Conservation (phyloP, 2,797 vertebrate genomes). For the Thamnophis elegans region DNA sequence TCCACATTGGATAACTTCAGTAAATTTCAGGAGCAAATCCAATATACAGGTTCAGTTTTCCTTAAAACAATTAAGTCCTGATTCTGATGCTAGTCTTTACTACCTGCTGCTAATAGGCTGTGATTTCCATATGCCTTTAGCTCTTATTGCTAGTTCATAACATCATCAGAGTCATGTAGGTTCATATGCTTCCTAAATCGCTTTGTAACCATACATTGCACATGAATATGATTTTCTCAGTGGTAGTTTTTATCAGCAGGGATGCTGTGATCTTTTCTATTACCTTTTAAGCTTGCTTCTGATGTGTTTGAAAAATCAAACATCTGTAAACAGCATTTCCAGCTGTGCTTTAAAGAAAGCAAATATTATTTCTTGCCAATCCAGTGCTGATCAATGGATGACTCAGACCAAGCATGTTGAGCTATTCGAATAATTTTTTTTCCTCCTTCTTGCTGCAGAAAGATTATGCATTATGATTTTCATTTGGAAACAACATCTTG, state of each 20-base stretch:
- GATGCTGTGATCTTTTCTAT: slow-evolving; percentile 21
- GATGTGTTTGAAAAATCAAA: slow-evolving; percentile 27
- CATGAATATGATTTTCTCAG: neutral
- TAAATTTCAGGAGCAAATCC: neutral
- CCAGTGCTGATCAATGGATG: slow-evolving; percentile 38
- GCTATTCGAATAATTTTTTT: slow-evolving; percentile 13
- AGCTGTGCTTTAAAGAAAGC: slow-evolving; percentile 50
- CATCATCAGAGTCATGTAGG: neutral
- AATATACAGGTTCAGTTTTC: neutral
- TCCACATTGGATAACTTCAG: neutral
- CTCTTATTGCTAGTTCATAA: neutral
- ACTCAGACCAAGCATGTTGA: slow-evolving; percentile 46
- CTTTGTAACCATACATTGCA: slow-evolving; percentile 8
- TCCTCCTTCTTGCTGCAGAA: slow-evolving; percentile 23
- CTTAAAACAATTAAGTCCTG: neutral
- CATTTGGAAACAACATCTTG: slow-evolving; percentile 26
- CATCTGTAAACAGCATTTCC: slow-evolving; percentile 41
- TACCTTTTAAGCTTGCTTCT: slow-evolving; percentile 25
- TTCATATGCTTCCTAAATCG: neutral
- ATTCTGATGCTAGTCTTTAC: neutral
- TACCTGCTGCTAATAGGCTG: neutral
- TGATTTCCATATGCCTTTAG: neutral
- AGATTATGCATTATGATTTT: slow-evolving; percentile 38
- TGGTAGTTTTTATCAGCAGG: neutral
- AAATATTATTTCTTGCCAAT: slow-evolving; percentile 35